Percentiles rank a stretch among this genome's conserved stretches.
Conservation (phyloP, 2,888 invertebrate genomes). For the Acronicta aceris region DNA sequence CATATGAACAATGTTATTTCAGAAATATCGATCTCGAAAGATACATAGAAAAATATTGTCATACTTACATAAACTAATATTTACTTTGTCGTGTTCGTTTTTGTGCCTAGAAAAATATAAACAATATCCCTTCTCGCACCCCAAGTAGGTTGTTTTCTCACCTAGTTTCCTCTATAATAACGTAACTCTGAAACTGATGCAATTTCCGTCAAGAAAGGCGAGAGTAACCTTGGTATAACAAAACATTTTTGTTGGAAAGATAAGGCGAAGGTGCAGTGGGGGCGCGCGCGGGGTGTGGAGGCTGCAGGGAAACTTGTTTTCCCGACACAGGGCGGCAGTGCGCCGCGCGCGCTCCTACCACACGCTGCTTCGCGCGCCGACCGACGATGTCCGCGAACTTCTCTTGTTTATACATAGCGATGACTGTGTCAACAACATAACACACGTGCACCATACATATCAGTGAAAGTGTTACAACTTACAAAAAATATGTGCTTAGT, state of each 20-base stretch:
- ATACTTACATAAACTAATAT: too few species aligned
- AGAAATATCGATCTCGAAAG: too few species aligned
- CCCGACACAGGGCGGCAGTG: slow-evolving; percentile 79
- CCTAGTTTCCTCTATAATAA: slow-evolving; percentile 38
- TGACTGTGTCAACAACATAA: slow-evolving; percentile 46
- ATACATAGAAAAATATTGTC: too few species aligned
- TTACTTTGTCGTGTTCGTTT: too few species aligned
- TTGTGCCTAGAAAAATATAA: background rate
- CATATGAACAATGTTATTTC: too few species aligned
- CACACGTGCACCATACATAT: slow-evolving; percentile 30
- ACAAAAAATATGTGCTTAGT: slow-evolving; percentile 18
- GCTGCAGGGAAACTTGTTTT: slow-evolving; percentile 81
- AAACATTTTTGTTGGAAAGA: slow-evolving; percentile 65
- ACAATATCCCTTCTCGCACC: slow-evolving; percentile 15
- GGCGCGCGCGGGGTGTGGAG: slow-evolving; percentile 74
- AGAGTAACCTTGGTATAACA: slow-evolving; percentile 58
- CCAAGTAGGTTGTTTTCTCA: slow-evolving; percentile 23
- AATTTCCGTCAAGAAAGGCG: slow-evolving; percentile 57
- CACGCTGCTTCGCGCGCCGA: slow-evolving; percentile 60
- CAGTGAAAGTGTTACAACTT: slow-evolving; percentile 32
- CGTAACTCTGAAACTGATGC: slow-evolving; percentile 39
- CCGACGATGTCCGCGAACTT: slow-evolving; percentile 46
- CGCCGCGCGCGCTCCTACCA: slow-evolving; percentile 73
- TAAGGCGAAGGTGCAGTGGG: slow-evolving; percentile 72
- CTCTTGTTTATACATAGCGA: slow-evolving; percentile 53